phyloP scores from a whole-genome alignment of 1,140 invertebrate species.

The Drosophila kurseongensis region DNA sequence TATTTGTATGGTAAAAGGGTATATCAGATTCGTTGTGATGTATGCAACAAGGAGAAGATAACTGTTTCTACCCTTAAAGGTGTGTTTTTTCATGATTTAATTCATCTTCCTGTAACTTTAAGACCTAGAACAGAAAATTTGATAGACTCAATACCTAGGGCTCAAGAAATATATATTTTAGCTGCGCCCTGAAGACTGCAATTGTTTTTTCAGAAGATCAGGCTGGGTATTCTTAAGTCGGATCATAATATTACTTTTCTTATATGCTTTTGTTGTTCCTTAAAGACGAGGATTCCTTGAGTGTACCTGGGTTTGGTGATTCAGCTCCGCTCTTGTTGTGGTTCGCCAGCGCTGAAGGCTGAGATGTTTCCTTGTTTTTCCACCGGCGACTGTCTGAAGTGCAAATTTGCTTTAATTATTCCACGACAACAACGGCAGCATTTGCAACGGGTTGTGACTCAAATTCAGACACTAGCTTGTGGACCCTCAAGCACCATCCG shows the following conservation, averaged over 20 bases:
- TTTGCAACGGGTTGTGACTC: conserved; percentile 55
- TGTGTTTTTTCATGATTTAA: background rate
- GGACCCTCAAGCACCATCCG: conserved; percentile 30
- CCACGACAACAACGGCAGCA: conserved; percentile 63
- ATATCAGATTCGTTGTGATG: conserved; percentile 1
- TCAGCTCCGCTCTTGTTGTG: conserved; percentile 63
- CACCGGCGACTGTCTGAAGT: conserved; percentile 79
- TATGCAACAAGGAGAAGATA: background rate
- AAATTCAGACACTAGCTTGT: conserved; percentile 38
- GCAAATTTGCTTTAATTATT: conserved; percentile 84
- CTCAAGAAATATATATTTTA: background rate
- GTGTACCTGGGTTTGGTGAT: conserved; percentile 30
- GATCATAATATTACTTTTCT: background rate
- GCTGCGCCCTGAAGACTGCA: background rate
- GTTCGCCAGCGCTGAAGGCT: conserved; percentile 63
- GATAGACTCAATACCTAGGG: background rate
- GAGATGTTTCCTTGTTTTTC: conserved; percentile 64
- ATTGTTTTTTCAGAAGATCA: background rate
- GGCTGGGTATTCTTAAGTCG: background rate
- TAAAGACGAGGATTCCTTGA: conserved; percentile 30
- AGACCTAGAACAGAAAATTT: background rate
- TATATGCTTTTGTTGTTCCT: conserved; percentile 25
- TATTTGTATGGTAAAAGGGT: background rate
- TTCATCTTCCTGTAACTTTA: background rate
- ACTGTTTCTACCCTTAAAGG: too few species aligned